Percentiles rank a stretch among this genome's conserved stretches.
phyloP scores from a whole-genome alignment of 1,140 invertebrate species.

The Sogatella furcifera region DNA sequence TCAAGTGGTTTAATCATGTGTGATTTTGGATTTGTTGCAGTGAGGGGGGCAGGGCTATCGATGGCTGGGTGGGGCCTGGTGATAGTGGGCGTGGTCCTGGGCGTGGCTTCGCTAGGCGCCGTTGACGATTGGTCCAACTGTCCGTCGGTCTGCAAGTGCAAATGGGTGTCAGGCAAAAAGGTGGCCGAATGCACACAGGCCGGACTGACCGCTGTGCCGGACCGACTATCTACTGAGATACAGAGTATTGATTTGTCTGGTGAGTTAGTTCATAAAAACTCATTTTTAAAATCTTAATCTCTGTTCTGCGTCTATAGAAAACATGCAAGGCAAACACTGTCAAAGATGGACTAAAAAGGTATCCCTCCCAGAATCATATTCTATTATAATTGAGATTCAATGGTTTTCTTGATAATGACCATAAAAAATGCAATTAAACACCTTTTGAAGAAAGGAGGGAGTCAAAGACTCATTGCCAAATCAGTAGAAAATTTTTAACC shows the following conservation, averaged over 20 bases:
- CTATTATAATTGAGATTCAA: no score
- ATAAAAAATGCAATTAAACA: no score
- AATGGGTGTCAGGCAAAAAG: constrained; percentile 69
- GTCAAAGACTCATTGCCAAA: no score
- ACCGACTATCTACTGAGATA: constrained; percentile 55
- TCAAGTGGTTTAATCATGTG: no score
- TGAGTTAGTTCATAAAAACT: neutral
- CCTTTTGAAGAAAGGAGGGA: no score
- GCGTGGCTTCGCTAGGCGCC: constrained; percentile 25
- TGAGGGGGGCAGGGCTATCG: neutral
- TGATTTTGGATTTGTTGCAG: neutral
- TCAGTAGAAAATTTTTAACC: no score
- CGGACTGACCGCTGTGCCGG: constrained; percentile 52
- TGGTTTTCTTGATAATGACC: no score
- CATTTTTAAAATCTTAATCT: no score
- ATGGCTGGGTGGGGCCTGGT: neutral
- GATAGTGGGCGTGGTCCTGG: neutral
- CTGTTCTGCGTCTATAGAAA: no score
- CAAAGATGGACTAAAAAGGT: no score
- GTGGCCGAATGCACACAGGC: constrained; percentile 64
- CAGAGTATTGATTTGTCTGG: constrained; percentile 61
- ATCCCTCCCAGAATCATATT: no score
- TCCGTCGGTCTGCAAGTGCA: constrained; percentile 53
- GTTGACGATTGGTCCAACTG: constrained; percentile 43
- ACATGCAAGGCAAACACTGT: no score